Percentiles rank a stretch among this genome's conserved stretches.
These are phyloP conservation scores for Ifrita kowaldi DNA, from an alignment of 2,113 vertebrate species.

Conservation along the genomic window DNA sequence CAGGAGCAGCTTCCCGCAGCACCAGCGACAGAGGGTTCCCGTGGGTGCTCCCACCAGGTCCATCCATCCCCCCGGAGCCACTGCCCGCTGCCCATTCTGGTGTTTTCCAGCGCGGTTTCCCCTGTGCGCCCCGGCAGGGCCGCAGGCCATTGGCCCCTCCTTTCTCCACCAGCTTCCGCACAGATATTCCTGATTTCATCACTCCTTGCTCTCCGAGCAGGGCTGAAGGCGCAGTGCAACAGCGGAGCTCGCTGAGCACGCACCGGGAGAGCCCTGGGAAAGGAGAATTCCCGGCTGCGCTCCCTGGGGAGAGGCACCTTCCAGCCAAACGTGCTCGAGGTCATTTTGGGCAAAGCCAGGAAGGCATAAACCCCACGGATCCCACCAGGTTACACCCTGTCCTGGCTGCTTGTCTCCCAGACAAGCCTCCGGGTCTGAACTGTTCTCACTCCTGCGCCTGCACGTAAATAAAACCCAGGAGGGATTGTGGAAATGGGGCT, in stretches of 20 bases:
- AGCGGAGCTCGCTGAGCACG: neutral
- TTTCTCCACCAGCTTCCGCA: slow-evolving; percentile 47
- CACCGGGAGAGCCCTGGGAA: neutral
- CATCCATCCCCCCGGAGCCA: accelerated
- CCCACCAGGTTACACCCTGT: neutral
- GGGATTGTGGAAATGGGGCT: neutral
- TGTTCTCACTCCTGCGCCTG: neutral
- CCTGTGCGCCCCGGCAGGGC: neutral
- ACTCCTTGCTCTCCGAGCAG: neutral
- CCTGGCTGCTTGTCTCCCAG: neutral
- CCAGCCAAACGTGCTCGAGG: neutral
- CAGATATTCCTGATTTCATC: slow-evolving; percentile 33
- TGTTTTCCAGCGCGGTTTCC: neutral
- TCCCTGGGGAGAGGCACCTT: neutral
- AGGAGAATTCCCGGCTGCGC: accelerated
- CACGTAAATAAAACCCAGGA: neutral
- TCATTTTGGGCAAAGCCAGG: accelerated
- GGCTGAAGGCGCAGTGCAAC: neutral
- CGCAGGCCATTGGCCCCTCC: slow-evolving; percentile 4
- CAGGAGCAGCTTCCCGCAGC: neutral
- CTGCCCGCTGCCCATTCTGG: neutral
- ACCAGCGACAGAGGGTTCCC: accelerated
- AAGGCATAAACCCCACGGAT: accelerated
- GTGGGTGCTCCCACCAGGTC: accelerated
- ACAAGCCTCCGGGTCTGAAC: neutral